These are phyloP conservation scores for Chloroclysta siterata DNA, from an alignment of 2,888 invertebrate species.

Conservation along the genomic window DNA sequence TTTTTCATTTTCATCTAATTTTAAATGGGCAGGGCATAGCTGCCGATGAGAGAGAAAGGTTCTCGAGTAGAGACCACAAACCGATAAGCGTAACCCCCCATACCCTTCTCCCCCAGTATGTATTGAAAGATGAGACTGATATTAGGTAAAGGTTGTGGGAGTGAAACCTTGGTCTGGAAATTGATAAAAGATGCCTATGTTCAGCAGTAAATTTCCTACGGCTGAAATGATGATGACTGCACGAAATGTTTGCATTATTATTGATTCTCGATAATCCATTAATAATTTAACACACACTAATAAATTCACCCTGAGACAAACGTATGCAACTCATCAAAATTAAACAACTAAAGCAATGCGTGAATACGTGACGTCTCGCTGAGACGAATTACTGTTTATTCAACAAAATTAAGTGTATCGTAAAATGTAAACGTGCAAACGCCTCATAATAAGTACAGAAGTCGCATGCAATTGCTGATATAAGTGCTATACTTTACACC, in stretches of 20 bases:
- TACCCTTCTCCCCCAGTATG: too few relatives aligned
- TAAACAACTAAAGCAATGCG: conserved; percentile 50
- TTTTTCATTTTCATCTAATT: too few relatives aligned
- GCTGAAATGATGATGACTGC: too few relatives aligned
- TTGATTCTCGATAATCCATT: not conserved
- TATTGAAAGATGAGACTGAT: too few relatives aligned
- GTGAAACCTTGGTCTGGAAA: too few relatives aligned
- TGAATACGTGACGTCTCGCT: conserved; percentile 60
- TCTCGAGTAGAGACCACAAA: too few relatives aligned
- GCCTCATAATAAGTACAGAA: conserved; percentile 41
- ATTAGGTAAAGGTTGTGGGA: too few relatives aligned
- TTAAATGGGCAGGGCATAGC: too few relatives aligned
- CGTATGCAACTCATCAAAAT: conserved; percentile 43
- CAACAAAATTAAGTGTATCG: conserved; percentile 70
- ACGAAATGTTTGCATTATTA: not conserved
- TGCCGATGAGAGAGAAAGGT: too few relatives aligned
- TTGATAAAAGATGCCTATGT: not conserved
- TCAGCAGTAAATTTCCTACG: not conserved
- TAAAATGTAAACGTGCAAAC: conserved; percentile 66
- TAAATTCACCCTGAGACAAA: conserved; percentile 45
- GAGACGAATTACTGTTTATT: conserved; percentile 73
- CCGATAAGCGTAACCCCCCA: too few relatives aligned
- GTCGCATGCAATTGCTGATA: conserved; percentile 34
- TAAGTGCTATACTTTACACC: conserved; percentile 43
- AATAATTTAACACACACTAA: not conserved